Evolutionary conservation across 1,140 invertebrate genomes (phyloP).

Genomic region (Popillia japonica): DNA sequence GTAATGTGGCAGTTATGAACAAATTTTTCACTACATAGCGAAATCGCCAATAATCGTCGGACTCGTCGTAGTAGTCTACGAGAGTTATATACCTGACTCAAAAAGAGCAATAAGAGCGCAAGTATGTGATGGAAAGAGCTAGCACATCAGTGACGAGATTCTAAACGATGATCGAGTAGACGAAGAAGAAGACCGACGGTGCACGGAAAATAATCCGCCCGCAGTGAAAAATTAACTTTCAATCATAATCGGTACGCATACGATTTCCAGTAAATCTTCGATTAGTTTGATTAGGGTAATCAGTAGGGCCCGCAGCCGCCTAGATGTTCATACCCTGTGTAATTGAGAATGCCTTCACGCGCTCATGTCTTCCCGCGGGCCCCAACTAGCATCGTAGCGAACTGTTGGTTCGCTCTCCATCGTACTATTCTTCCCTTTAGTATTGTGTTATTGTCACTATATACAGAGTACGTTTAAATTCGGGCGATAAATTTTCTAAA

Average conservation of each 20-base stretch:
- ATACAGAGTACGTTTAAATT: neutral
- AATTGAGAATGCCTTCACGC: constrained; percentile 48
- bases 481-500: neutral
- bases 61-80: neutral
- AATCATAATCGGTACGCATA: constrained; percentile 50
- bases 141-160: neutral
- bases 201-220: constrained; percentile 41
- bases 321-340: constrained; percentile 44
- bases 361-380: constrained; percentile 41
- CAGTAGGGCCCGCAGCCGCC: constrained; percentile 46
- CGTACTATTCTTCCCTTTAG: constrained; percentile 8
- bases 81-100: neutral
- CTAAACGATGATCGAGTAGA: neutral
- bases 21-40: constrained; percentile 29
- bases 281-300: constrained; percentile 54
- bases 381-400: neutral
- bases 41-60: constrained; percentile 28
- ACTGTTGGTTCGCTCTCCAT: neutral
- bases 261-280: constrained; percentile 52
- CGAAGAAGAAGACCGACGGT: constrained; percentile 8
- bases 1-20: constrained; percentile 18
- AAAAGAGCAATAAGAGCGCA: neutral
- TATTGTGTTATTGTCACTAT: neutral
- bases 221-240: constrained; percentile 51
- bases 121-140: neutral